Evolutionary conservation across 2,888 invertebrate genomes (phyloP), one percentile per base, ranked within the genome.

Genomic region (Idaea straminata): DNA sequence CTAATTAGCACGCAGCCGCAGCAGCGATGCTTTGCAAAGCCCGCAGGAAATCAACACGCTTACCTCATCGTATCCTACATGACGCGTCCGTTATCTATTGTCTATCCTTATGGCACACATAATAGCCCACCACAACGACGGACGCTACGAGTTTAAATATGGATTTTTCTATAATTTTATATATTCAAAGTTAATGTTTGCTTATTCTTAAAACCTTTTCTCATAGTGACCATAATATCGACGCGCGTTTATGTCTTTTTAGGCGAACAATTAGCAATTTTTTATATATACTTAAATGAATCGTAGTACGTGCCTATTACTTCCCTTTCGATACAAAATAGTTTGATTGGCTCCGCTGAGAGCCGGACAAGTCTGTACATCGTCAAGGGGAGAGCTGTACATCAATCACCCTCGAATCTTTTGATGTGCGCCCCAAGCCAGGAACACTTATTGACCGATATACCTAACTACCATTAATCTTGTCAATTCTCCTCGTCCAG

Each of bases 21-120:
- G 35, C 64, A 16, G 16, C 73, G 67, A 73, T 76, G 77, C 79
- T 73, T 77, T 77, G 80, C 78, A 74, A 77, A 78, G 80, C 85
- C 83, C 83, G 82, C 90, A 91, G 91, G 91, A 91, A 91, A 86
- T 84, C 82, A 77, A 75, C 82, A 86, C 87, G 87, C 87, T 91
- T 90, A 91, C 89, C 87, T 91, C 91, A 91, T 82, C 85, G 77
- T 68, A 70, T 71, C 71, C 78, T 86, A 88, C 85, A 85, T 87
- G 87, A 78, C 76, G 70, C 74, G 70, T 72, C 47, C 71, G 73
- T 79, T 74, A 69, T 75, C 84, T 79, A 86, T 88, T 87, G 83
- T 87, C 70, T 70, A 70, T 67, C 60, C 57, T 58, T 66, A 63
- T 61, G 57, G 58, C 64, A 69, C 68, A 66, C 68, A 66, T 61